Evolutionary conservation across 1,140 invertebrate species (phyloP), one percentile per base, ranked within the genome.

Genomic region (Spodoptera litura): DNA sequence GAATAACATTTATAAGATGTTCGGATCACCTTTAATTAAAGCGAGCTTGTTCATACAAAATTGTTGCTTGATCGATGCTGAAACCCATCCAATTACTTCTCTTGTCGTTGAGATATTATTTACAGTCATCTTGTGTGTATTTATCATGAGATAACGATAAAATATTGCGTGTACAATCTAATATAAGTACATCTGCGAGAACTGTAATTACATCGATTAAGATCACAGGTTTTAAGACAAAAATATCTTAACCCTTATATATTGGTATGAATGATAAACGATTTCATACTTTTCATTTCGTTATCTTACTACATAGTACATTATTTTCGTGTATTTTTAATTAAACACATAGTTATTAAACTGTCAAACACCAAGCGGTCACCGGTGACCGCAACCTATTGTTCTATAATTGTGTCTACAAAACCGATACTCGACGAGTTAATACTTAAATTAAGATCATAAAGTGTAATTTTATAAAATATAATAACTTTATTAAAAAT

Each of bases 81-180:
- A 85, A 83, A 83, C 83, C 79, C 83, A 88, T 84, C 89, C 89
- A 92, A 92, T 92, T 91, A 92, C 87, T 89, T 83, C 80, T 85
- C 89, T 79, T 89, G 91, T 92, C 91, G 90, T 82, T 87, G 87
- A 80, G 82, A 83, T 80, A 85, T 89, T 91, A 91, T 92, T 91
- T 91, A 92, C 87, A 88, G 85, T 84, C 85, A 80, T 82, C 81
- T 79, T 70, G 76, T 89, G 85, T 90, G 87, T 89, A 90, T 91
- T 92, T 89, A 92, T 87, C 85, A 79, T 66, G 83, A 87, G 84
- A 89, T 89, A 89, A 89, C 79, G 83, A 78, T 85, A 87, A 87
- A 83, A 83, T 85, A 88, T 81, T 75, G 68, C 78, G 49, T 62
- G 44, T 76, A 72, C 75, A 66, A 59, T 78, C 78, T 73, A 72